Evolutionary conservation across 2,797 vertebrate species (phyloP).

Genomic region (Sebastolobus alascanus): DNA sequence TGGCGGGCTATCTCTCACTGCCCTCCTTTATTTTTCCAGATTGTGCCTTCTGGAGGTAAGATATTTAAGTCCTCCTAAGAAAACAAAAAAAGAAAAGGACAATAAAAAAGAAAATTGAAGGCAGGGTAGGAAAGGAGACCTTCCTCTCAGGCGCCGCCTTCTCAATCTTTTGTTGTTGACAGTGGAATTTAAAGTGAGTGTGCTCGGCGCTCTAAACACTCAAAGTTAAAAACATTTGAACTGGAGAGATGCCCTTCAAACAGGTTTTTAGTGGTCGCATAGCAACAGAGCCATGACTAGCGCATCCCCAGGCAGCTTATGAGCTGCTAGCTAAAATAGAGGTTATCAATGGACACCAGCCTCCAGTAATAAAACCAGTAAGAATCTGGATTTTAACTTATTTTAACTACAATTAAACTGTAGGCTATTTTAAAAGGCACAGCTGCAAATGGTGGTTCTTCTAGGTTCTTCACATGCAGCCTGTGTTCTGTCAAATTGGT

Average conservation of each 20-base stretch:
- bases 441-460: slow-evolving; percentile 57
- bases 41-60: slow-evolving; percentile 65
- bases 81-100: slow-evolving; percentile 26
- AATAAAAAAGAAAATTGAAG: slow-evolving; percentile 24
- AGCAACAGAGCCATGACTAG: slow-evolving; percentile 72
- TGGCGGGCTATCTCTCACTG: slow-evolving; percentile 56
- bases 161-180: slow-evolving; percentile 55
- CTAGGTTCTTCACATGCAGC: slow-evolving; percentile 42
- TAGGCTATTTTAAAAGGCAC: slow-evolving; percentile 59
- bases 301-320: slow-evolving; percentile 52
- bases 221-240: slow-evolving; percentile 73
- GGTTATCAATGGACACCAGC: slow-evolving; percentile 53
- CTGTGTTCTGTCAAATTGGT: slow-evolving; percentile 54
- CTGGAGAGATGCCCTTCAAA: slow-evolving; percentile 65
- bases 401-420: background rate
- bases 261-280: slow-evolving; percentile 72
- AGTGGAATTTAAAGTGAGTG: slow-evolving; percentile 44
- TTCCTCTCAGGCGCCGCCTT: slow-evolving; percentile 38
- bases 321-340: slow-evolving; percentile 61
- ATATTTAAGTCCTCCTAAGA: slow-evolving; percentile 46
- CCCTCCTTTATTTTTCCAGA: slow-evolving; percentile 56
- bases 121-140: slow-evolving; percentile 4
- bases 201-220: slow-evolving; percentile 47
- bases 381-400: slow-evolving; percentile 54
- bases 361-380: slow-evolving; percentile 58